Evolutionary conservation across 1,140 invertebrate species (phyloP).

Genomic region (Apocrypta bakeri): DNA sequence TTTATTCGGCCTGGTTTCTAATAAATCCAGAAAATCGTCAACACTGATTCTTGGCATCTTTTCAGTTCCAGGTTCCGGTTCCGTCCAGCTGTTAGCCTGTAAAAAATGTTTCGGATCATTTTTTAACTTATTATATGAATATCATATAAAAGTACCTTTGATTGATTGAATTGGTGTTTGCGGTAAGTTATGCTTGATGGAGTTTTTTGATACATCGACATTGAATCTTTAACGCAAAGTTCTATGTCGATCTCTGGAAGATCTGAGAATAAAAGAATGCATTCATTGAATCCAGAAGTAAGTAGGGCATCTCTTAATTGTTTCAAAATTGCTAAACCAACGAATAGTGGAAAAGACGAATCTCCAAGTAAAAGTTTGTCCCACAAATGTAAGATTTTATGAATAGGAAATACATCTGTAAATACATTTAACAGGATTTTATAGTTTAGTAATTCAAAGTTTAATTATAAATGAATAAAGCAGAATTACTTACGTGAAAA

Average conservation of each 20-base stretch:
- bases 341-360: constrained; percentile 94
- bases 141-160: constrained; percentile 58
- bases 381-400: constrained; percentile 99
- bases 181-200: constrained; percentile 92
- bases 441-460: not conserved
- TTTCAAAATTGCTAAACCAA: constrained; percentile 94
- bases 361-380: constrained; percentile 96
- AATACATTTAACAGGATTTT: constrained; percentile 54
- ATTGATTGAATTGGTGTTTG: constrained; percentile 80
- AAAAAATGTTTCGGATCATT: constrained; percentile 45
- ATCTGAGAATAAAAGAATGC: constrained; percentile 97
- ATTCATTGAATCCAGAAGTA: constrained; percentile 96
- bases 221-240: constrained; percentile 91
- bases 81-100: constrained; percentile 81
- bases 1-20: constrained; percentile 79
- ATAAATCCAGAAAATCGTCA: constrained; percentile 86
- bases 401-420: constrained; percentile 96
- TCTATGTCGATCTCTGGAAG: constrained; percentile 98
- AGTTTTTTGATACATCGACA: constrained; percentile 88
- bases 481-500: constrained; percentile 92
- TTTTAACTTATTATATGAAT: constrained; percentile 24
- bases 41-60: constrained; percentile 85
- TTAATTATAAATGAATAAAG: not conserved
- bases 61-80: constrained; percentile 69
- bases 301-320: constrained; percentile 91